Evolutionary conservation across 1,140 invertebrate species (phyloP).

Genomic region (Drosophila ercepeae): DNA sequence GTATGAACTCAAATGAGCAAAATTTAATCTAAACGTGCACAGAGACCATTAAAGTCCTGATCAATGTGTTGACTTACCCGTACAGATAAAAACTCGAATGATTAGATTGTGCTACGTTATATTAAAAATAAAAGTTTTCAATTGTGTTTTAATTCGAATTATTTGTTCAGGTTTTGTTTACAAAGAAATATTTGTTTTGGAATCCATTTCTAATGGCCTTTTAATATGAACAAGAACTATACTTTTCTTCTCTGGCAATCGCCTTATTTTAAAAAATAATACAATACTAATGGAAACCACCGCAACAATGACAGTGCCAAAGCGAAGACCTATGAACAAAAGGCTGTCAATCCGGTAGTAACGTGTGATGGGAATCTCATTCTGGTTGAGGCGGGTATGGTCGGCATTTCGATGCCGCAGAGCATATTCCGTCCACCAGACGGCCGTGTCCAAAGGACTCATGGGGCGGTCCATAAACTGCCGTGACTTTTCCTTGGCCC

Average conservation of each 20-base stretch:
- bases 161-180: too few relatives aligned
- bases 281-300: slow-evolving; percentile 3
- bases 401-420: slow-evolving; percentile 58
- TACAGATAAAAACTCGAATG: background rate
- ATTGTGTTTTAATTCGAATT: too few relatives aligned
- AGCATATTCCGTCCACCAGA: slow-evolving; percentile 87
- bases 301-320: slow-evolving; percentile 12
- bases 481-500: slow-evolving; percentile 78
- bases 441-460: slow-evolving; percentile 85
- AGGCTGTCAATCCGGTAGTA: slow-evolving; percentile 40
- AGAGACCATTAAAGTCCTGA: background rate
- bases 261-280: background rate
- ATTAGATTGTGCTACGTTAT: background rate
- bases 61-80: background rate
- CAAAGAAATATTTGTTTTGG: too few relatives aligned
- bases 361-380: slow-evolving; percentile 23
- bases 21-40: background rate
- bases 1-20: background rate
- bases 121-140: too few relatives aligned
- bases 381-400: slow-evolving; percentile 80
- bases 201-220: background rate
- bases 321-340: slow-evolving; percentile 4
- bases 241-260: background rate
- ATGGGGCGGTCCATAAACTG: slow-evolving; percentile 85
- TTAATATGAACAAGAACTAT: background rate